phyloP scores from a whole-genome alignment of 2,888 invertebrate species.

The Caenorhabditis sp. region DNA sequence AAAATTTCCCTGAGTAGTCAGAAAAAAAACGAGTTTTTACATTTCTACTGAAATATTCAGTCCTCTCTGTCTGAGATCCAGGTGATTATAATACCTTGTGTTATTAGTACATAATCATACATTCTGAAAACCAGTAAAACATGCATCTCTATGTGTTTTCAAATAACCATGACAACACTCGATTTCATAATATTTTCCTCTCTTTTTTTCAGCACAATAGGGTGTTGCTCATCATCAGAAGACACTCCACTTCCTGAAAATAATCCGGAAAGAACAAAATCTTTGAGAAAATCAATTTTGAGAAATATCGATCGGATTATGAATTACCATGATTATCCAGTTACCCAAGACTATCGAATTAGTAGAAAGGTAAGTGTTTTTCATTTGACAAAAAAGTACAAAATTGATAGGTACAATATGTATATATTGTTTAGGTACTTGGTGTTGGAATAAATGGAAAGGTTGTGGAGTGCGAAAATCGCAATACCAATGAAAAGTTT shows the following conservation, averaged over 20 bases:
- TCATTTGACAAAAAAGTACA: too few species aligned
- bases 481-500: conserved; percentile 81
- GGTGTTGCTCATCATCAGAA: conserved; percentile 29
- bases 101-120: too few species aligned
- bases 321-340: conserved; percentile 53
- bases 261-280: conserved; percentile 5
- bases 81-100: too few species aligned
- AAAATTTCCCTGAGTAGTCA: too few species aligned
- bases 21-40: too few species aligned
- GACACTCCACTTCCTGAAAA: neutral
- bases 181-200: neutral
- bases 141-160: neutral
- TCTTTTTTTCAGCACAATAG: conserved; percentile 34
- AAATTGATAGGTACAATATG: neutral
- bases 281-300: neutral
- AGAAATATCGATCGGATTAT: conserved; percentile 22
- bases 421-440: conserved; percentile 77
- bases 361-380: conserved; percentile 42
- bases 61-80: too few species aligned
- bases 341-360: conserved; percentile 57
- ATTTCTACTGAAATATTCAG: too few species aligned
- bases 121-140: too few species aligned
- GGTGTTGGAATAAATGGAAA: conserved; percentile 98
- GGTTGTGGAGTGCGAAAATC: conserved; percentile 91
- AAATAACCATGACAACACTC: neutral